A percentile compares a stretch with the other conserved stretches of the same genome.
phyloP scores from a whole-genome alignment of 1,140 invertebrate genomes.

The Drosophila nigromelanica region DNA sequence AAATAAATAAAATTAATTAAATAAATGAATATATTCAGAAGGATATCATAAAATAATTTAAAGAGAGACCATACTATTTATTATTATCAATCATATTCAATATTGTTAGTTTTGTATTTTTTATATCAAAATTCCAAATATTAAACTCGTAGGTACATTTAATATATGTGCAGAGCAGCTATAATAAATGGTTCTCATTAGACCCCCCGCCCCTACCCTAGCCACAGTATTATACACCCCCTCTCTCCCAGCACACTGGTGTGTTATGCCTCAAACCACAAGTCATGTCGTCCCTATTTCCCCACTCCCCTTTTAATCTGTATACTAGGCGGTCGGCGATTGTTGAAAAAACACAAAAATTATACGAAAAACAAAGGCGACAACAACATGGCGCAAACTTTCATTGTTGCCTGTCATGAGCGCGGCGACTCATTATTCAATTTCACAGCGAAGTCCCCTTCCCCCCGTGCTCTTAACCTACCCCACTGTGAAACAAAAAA shows the following conservation, averaged over 20 bases:
- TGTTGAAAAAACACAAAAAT: slow-evolving; percentile 32
- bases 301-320: slow-evolving; percentile 37
- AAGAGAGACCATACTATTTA: no score
- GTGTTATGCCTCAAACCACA: slow-evolving; percentile 21
- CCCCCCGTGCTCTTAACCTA: no score
- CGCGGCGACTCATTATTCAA: slow-evolving; percentile 75
- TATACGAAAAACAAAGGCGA: slow-evolving; percentile 49
- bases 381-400: slow-evolving; percentile 68
- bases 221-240: slow-evolving; percentile 6
- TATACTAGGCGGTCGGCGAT: slow-evolving; percentile 33
- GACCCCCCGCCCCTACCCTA: not conserved
- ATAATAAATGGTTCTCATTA: slow-evolving; percentile 14
- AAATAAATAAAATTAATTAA: no score
- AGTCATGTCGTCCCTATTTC: not conserved
- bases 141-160: no score
- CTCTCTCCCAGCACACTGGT: not conserved
- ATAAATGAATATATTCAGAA: no score
- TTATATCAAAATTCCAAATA: no score
- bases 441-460: slow-evolving; percentile 62
- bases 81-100: no score
- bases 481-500: not conserved
- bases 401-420: slow-evolving; percentile 67
- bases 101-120: no score
- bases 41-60: no score
- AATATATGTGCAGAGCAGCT: not conserved